Evolutionary conservation across 2,113 vertebrate species (phyloP).

Genomic region (Xenus cinereus): DNA sequence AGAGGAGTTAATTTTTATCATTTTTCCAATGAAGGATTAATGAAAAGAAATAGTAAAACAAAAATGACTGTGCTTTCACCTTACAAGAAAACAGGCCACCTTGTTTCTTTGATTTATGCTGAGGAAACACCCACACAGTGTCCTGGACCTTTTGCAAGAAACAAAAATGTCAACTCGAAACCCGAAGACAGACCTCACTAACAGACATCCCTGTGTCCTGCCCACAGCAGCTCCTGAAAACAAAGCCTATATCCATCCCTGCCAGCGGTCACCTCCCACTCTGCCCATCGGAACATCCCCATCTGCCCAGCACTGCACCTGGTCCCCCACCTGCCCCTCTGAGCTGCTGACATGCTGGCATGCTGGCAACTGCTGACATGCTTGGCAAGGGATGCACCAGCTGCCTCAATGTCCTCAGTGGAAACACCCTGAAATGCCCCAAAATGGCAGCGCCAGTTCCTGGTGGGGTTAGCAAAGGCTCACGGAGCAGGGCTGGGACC

Average conservation of each 20-base stretch:
- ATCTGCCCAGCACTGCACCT: background rate
- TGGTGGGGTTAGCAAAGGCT: accelerated
- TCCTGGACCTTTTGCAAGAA: background rate
- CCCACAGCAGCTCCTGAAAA: background rate
- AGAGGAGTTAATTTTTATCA: background rate
- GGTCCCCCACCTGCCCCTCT: no score
- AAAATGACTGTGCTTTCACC: background rate
- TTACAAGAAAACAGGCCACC: background rate
- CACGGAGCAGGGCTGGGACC: accelerated
- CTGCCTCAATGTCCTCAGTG: accelerated
- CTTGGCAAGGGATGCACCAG: background rate
- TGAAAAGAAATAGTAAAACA: background rate
- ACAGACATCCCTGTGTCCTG: background rate
- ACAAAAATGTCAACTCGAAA: background rate
- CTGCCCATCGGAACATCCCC: accelerated
- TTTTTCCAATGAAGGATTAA: background rate
- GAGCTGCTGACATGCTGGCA: no score
- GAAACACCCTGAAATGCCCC: background rate
- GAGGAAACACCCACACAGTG: background rate
- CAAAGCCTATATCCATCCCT: background rate
- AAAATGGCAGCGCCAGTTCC: accelerated
- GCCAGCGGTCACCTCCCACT: accelerated
- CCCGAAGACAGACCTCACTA: background rate
- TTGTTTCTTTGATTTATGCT: background rate
- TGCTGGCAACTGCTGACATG: accelerated